These are phyloP conservation scores for Scleropages formosus DNA, from an alignment of 2,797 vertebrate genomes.

Conservation along the genomic window DNA sequence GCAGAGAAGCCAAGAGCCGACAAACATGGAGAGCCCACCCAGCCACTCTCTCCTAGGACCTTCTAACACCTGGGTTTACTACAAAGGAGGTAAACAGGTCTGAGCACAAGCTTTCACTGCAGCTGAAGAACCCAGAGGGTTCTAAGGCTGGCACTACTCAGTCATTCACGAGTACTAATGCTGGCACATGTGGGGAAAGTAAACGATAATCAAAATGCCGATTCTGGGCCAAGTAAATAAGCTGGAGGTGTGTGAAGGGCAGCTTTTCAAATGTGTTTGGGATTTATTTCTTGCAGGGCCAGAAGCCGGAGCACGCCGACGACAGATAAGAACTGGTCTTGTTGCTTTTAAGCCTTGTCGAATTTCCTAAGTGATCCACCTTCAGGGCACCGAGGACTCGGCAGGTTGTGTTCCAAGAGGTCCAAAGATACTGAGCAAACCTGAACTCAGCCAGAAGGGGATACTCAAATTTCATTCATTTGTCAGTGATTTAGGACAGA, in stretches of 20 bases:
- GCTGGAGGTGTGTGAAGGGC: neutral
- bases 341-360: slow-evolving; percentile 34
- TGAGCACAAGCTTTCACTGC: slow-evolving; percentile 39
- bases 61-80: slow-evolving; percentile 48
- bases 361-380: slow-evolving; percentile 30
- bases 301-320: neutral
- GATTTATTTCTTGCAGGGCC: slow-evolving; percentile 21
- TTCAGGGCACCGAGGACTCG: slow-evolving; percentile 25
- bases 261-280: neutral
- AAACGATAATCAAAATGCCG: neutral
- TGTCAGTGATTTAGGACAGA: neutral
- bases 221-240: neutral
- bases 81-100: too few species aligned
- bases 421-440: slow-evolving; percentile 32
- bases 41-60: slow-evolving; percentile 52
- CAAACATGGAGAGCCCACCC: slow-evolving; percentile 42
- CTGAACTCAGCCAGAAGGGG: slow-evolving; percentile 26
- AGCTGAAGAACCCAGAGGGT: slow-evolving; percentile 57
- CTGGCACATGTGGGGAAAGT: neutral
- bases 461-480: slow-evolving; percentile 6
- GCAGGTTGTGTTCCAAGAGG: slow-evolving; percentile 26
- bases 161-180: neutral
- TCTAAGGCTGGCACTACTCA: neutral
- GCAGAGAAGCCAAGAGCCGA: neutral
- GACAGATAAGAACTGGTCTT: slow-evolving; percentile 25